A percentile compares a stretch with the other conserved stretches of the same genome.
These are phyloP conservation scores for Syngnathus rostellatus DNA, from an alignment of 2,797 vertebrate genomes.

Conservation along the genomic window DNA sequence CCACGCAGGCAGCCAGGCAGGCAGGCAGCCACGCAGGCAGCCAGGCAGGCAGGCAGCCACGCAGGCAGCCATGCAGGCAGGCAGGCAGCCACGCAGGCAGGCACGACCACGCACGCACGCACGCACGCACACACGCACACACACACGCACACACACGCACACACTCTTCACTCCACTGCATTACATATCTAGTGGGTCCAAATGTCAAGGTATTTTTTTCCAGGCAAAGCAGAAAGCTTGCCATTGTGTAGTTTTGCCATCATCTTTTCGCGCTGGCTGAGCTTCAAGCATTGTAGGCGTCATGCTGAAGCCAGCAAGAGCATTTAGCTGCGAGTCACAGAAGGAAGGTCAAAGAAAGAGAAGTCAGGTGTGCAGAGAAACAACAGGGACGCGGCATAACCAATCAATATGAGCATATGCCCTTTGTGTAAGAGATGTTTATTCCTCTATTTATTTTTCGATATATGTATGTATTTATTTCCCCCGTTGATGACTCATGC, in stretches of 20 bases:
- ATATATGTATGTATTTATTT: neutral
- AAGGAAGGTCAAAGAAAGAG: conserved; percentile 1
- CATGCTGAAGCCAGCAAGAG: neutral
- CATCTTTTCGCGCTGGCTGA: neutral
- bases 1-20: neutral
- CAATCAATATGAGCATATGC: neutral
- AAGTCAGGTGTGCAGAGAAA: neutral
- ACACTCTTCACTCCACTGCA: neutral
- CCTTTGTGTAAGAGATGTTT: neutral
- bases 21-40: neutral
- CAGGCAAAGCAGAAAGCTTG: neutral
- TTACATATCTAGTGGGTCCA: neutral
- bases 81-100: neutral
- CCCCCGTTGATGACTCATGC: neutral
- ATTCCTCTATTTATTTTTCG: no score
- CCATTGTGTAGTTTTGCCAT: neutral
- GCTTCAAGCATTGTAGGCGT: neutral
- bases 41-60: neutral
- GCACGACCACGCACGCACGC: no score
- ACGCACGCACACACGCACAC: neutral
- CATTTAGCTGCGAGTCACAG: neutral
- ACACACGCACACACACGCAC: neutral
- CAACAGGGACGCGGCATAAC: neutral
- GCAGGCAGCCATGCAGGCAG: neutral
- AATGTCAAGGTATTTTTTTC: neutral